Percentiles rank a stretch among this genome's conserved stretches.
phyloP scores from a whole-genome alignment of 2,888 invertebrate species.

The Agonopterix subpropinquella region DNA sequence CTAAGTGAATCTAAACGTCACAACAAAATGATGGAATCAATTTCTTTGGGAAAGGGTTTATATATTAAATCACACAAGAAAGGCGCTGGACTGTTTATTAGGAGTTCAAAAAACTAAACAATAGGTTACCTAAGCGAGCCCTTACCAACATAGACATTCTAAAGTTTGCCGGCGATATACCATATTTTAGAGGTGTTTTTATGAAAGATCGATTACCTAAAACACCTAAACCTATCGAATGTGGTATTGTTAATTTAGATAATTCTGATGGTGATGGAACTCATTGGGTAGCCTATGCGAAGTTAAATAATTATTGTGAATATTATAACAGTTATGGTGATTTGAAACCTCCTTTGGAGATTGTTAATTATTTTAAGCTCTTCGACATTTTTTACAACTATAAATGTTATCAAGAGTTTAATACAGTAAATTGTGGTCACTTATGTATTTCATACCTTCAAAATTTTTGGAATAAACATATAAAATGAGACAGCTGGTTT shows the following conservation, averaged over 20 bases:
- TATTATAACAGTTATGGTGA: no score
- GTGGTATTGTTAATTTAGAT: no score
- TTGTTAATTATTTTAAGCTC: no score
- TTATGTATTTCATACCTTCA: conserved; percentile 24
- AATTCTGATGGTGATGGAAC: no score
- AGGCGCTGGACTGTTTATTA: conserved; percentile 8
- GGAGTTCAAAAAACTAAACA: conserved; percentile 18
- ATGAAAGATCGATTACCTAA: no score
- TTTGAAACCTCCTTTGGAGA: no score
- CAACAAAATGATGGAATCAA: conserved; percentile 32
- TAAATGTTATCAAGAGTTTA: conserved; percentile 21
- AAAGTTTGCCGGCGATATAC: no score
- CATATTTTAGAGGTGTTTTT: no score
- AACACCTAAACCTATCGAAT: no score
- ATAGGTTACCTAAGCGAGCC: conserved; percentile 4
- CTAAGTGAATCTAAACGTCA: conserved; percentile 11
- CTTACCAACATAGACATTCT: conserved; percentile 3
- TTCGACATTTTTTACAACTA: conserved; percentile 19
- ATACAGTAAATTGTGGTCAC: conserved; percentile 26
- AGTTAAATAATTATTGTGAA: no score
- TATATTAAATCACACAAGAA: conserved; percentile 26
- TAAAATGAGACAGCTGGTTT: background rate
- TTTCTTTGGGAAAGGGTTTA: conserved; percentile 33
- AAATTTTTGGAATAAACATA: conserved; percentile 13
- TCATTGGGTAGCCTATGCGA: no score